Evolutionary conservation across 1,140 invertebrate genomes (phyloP).

Genomic region (Proales similis): DNA sequence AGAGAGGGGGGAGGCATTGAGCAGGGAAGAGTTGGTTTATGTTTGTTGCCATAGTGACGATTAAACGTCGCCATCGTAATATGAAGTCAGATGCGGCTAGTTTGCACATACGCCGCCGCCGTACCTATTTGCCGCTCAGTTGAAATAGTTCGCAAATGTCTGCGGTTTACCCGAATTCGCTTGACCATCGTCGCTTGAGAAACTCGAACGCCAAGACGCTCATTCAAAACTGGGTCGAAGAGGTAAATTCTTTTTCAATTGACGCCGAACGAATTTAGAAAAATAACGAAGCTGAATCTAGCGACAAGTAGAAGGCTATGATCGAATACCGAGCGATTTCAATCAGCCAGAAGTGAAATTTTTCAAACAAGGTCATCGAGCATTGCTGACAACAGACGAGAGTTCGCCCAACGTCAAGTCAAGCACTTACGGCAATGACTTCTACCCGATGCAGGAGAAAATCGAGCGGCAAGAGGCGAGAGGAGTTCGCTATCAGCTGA

Average conservation of each 20-base stretch:
- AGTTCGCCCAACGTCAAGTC: not conserved
- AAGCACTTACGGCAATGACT: conserved; percentile 11
- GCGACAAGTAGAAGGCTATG: conserved; percentile 21
- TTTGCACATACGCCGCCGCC: too few species aligned
- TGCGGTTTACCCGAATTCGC: conserved; percentile 13
- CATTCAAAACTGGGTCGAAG: conserved; percentile 38
- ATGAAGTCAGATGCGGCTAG: too few species aligned
- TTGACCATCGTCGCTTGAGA: conserved; percentile 5
- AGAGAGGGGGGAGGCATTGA: too few species aligned
- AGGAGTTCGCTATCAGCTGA: conserved; percentile 30
- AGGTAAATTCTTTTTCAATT: not conserved
- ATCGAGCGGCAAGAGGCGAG: conserved; percentile 16
- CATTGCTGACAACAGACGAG: conserved; percentile 4
- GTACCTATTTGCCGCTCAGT: too few species aligned
- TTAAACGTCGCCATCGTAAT: too few species aligned
- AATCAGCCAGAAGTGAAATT: conserved; percentile 4
- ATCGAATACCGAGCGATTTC: conserved; percentile 20
- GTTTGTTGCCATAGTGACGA: too few species aligned
- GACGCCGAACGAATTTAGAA: not conserved
- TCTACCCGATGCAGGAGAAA: too few species aligned
- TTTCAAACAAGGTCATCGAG: conserved; percentile 29
- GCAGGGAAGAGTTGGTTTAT: too few species aligned
- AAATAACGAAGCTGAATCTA: not conserved
- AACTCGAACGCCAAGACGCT: conserved; percentile 17
- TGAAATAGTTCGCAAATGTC: too few species aligned